Percentiles rank a stretch among this genome's conserved stretches.
Conservation (phyloP, 1,140 invertebrate genomes). For the Leptinotarsa undecemlineata region DNA sequence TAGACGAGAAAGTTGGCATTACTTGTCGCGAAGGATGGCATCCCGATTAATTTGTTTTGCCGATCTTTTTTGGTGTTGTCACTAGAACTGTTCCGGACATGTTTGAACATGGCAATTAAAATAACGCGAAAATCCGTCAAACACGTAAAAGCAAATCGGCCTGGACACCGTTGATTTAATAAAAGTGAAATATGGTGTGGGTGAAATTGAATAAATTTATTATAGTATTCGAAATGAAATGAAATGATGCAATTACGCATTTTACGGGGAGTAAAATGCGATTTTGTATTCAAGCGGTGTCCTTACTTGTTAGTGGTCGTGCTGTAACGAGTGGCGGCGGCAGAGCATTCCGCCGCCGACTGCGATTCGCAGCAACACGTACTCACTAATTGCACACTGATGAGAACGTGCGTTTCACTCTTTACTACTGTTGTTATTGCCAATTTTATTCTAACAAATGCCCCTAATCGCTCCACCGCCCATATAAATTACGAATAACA, state of each 20-base stretch:
- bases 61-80: not conserved
- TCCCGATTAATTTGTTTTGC: not conserved
- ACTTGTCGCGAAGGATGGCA: not conserved
- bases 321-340: slow-evolving; percentile 30
- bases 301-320: slow-evolving; percentile 42
- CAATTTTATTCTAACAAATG: slow-evolving; percentile 37
- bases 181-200: slow-evolving; percentile 30
- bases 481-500: slow-evolving; percentile 17
- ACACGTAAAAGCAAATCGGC: not conserved
- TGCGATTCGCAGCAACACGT: slow-evolving; percentile 43
- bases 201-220: slow-evolving; percentile 40
- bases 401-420: slow-evolving; percentile 43
- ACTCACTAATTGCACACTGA: slow-evolving; percentile 46
- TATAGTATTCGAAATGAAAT: slow-evolving; percentile 42
- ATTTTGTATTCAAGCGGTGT: slow-evolving; percentile 42
- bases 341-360: slow-evolving; percentile 30
- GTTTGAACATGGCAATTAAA: not conserved
- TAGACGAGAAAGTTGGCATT: no score
- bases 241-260: slow-evolving; percentile 46
- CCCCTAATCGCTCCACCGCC: slow-evolving; percentile 20
- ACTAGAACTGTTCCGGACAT: not conserved
- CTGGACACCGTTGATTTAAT: slow-evolving; percentile 22
- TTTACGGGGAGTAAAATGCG: slow-evolving; percentile 36
- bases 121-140: not conserved
- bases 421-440: slow-evolving; percentile 39